Conservation (phyloP, 2,797 vertebrate species). For the Gastrophryne carolinensis region DNA sequence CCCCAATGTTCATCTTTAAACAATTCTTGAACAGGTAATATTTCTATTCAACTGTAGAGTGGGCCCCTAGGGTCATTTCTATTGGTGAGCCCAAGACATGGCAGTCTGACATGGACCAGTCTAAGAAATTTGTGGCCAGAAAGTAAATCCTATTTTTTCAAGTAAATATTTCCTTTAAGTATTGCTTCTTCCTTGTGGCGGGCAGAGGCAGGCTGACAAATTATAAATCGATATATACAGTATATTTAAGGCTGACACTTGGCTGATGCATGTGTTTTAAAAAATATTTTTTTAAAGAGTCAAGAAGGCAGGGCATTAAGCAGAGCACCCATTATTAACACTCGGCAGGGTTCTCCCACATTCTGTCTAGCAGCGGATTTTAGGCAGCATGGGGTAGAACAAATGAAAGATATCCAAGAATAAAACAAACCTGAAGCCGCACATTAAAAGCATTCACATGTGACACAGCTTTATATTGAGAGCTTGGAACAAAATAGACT, state of each 20-base stretch:
- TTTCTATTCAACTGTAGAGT: too few species aligned
- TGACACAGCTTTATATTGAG: background rate
- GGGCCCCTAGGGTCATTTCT: too few species aligned
- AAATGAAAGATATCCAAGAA: conserved; percentile 6
- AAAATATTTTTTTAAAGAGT: conserved; percentile 46
- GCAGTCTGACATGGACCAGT: too few species aligned
- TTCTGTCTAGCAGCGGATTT: conserved; percentile 21
- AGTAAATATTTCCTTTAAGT: too few species aligned
- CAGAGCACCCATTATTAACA: conserved; percentile 54
- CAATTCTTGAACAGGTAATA: too few species aligned
- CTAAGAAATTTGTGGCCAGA: too few species aligned
- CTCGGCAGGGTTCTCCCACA: conserved; percentile 18
- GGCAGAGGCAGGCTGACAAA: too few species aligned
- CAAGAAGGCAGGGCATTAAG: conserved; percentile 46
- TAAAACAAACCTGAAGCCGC: conserved; percentile 8
- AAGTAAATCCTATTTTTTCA: too few species aligned
- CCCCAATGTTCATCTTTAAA: too few species aligned
- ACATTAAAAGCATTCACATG: conserved; percentile 37
- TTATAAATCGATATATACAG: too few species aligned
- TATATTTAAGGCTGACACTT: conserved; percentile 49
- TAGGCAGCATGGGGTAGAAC: conserved; percentile 10
- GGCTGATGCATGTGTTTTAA: conserved; percentile 53
- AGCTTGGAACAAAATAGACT: conserved; percentile 17
- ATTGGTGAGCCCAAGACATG: too few species aligned
- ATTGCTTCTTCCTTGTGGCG: too few species aligned